Base-by-base conservation (phyloP, 1,140 invertebrate species). In the Rhynchophorus ferrugineus region DNA sequence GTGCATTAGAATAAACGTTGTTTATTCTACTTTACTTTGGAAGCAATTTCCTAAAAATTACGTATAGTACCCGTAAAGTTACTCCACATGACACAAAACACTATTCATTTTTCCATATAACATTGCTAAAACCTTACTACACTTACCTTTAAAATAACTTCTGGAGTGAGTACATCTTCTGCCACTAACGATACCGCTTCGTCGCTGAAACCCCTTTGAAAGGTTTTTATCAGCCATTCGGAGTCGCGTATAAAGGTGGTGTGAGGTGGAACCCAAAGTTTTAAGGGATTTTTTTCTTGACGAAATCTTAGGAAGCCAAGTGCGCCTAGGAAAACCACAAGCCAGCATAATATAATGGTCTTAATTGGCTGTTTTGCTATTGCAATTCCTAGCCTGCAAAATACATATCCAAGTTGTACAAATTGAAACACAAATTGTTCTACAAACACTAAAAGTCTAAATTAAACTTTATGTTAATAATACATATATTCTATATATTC, bases 151-250 rank as follows among this genome's bases (percentile, higher is more conserved):
- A 57, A 44, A 19, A 79, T 63, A 11, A 75, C 73, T 55, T 75
- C 50, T 13, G 80, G 78, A 37, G 77, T 72, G 24, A 87, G 69
- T 20, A 88, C 75, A 74, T 87, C 76, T 18, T 83, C 74, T 18
- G 79, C 80, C 17, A 76, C 78, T 22, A 85, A 67, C 52, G 86
- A 72, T 8, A 82, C 65, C 38, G 67, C 73, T 67, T 87, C 78
- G 9, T 79, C 59, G 49, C 82, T 71, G 57, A 80, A 75, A 16
- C 78, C 80, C 36, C 76, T 76, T 44, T 78, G 75, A 69, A 83
- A 84, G 51, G 77, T 78, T n/a, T 75, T 69, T 60, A 83, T 78
- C 34, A 86, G 74, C 83, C 84, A 87, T 49, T 86, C 76, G 3
- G 83, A 82, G 51, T 85, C 81, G 53, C 63, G 63, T 29, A 76